These are phyloP conservation scores for Propithecus coquereli DNA, from an alignment of 2,113 vertebrate genomes.

Conservation along the genomic window DNA sequence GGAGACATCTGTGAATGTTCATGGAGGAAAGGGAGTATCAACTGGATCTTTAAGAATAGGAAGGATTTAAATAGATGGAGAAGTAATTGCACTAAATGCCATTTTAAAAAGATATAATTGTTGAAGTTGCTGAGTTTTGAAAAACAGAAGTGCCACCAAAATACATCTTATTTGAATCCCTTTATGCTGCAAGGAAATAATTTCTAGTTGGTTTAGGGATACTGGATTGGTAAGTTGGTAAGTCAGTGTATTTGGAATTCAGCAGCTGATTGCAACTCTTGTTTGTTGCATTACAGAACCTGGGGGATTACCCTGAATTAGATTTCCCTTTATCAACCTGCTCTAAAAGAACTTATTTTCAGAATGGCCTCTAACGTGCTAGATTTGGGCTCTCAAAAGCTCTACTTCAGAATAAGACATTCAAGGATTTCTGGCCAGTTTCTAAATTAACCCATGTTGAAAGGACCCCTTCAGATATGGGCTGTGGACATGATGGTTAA, in stretches of 20 bases:
- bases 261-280: background rate
- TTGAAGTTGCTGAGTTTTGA: background rate
- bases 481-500: background rate
- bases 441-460: background rate
- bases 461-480: background rate
- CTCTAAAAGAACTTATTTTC: background rate
- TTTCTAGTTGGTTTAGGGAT: background rate
- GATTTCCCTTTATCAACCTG: background rate
- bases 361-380: background rate
- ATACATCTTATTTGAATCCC: background rate
- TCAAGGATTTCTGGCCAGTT: background rate
- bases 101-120: background rate
- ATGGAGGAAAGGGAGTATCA: background rate
- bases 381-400: background rate
- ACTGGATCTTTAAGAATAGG: conserved; percentile 28
- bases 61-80: background rate
- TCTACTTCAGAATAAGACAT: background rate
- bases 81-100: background rate
- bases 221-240: background rate
- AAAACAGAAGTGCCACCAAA: background rate
- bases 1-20: background rate
- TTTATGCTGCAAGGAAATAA: background rate
- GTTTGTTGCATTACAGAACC: background rate
- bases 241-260: background rate
- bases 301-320: background rate